These are phyloP conservation scores for Saguinus midas DNA, from an alignment of 2,113 vertebrate genomes.

Conservation along the genomic window DNA sequence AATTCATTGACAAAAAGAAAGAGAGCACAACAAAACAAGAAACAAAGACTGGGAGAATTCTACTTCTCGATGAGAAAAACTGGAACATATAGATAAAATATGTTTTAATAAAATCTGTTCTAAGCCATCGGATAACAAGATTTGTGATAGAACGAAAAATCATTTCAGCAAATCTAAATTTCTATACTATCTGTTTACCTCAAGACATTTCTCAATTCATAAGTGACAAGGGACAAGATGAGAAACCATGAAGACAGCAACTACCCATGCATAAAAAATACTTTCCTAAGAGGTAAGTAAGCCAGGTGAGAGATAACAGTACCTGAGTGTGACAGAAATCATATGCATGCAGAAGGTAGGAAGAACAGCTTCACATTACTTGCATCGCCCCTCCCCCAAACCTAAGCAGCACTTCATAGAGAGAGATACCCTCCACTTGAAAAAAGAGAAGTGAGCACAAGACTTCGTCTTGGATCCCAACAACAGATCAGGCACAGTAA, in stretches of 20 bases:
- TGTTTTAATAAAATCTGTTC: neutral
- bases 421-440: neutral
- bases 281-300: neutral
- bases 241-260: neutral
- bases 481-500: neutral
- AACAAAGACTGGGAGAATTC: neutral
- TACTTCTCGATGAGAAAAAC: neutral
- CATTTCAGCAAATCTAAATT: neutral
- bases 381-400: neutral
- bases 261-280: neutral
- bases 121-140: neutral
- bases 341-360: neutral
- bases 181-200: neutral
- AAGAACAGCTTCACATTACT: neutral
- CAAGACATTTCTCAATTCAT: neutral
- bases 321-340: neutral
- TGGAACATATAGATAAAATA: neutral
- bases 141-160: neutral
- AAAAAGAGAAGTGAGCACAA: neutral
- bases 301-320: neutral
- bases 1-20: neutral
- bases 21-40: neutral
- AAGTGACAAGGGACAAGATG: neutral
- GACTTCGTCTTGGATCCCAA: neutral
- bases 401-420: neutral